Base-by-base conservation (phyloP, 2,888 invertebrate genomes). In the Cheilosia grossa region DNA sequence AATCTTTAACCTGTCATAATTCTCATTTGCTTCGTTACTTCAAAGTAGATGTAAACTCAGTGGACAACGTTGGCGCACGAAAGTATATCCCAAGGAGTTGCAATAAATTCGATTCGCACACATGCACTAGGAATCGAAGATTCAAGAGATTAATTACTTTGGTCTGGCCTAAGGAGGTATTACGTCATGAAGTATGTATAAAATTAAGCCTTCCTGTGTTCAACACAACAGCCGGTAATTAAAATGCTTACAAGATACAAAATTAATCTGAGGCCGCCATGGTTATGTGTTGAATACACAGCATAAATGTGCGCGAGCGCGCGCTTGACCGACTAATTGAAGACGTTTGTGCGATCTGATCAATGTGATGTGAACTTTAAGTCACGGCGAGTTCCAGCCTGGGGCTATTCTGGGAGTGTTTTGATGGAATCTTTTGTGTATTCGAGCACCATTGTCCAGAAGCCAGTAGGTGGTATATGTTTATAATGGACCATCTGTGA, bases 241-340 rank as follows among this genome's bases (percentile, higher is more conserved):
- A 79, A 79, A 79, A 73, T 73, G 73, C 73, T 73, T 66, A 33
- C 58, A 24, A 79, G 79, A 58, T 59, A 53, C 64, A 53, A 72
- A 78, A 58, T 9, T 56, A 64, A 51, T 33, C 24, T 17, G 53
- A 58, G 24, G 27, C 47, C 37, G 44, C 17, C 17, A 21, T 49
- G 49, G 7, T 13, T 66, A 47, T 66, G 58, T 40, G 49, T 58
- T 6, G 21, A 33, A 72, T 33, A 47, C 17, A 13, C 6, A 17
- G 40, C 49, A 78, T 44, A 6, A 24, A 27, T 27, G 27, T 27
- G 27, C 27, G n/a, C 24, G 61, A 19, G 42, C 54, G 17, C 21
- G 44, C 63, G 17, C 30, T 15, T 15, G 30, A 37, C 9, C 13
- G 51, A 42, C 51, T 69, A 63, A 74, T 73, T 63, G 61, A 61